Base-by-base conservation (phyloP, 1,140 invertebrate species). In the Caenorhabditis brenneri region DNA sequence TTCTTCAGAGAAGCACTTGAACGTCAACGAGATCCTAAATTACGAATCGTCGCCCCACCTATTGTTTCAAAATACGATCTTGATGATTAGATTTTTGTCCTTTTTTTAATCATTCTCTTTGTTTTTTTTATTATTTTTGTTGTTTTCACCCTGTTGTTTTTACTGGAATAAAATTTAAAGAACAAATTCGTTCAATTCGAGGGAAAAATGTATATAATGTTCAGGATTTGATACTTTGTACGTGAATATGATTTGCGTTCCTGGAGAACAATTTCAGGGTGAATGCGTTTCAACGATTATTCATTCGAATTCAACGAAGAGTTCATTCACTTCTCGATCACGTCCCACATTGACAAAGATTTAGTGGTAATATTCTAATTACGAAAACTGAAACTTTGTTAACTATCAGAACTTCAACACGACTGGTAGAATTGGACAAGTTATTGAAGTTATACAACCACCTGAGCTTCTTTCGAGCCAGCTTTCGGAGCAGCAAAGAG, bases 371-470 rank as follows among this genome's bases (percentile, higher is more conserved):
- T 81, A 29, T 27, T 16, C 16, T 10, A 6, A 22, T 19, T 58
- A 42, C 24, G 16, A 9, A 27, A 27, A 78, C 0, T n/a, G 12
- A 12, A 24, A 15, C n/a, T 10, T 19, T 27, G n/a, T 39, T 69
- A n/a, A 22, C 60, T 42, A 82, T 58, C 49, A 84, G 85, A 27
- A 84, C 33, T 81, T 86, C 81, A 60, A 78, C 15, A 36, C 83
- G 12, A 53, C 87, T 22, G 80, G 65, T 6, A 49, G 84, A 22
- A 58, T 86, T 42, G 85, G 85, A 22, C 83, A 86, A 60, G 79
- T 86, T 1, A 79, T 86, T 22, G 84, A 86, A 55, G 81, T 86
- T 22, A 51, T 86, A 39, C 79, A 86, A 27, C 85, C 85, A 10
- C 46, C 65, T 16, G 46, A 78, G 31, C 7, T 51, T 4, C 29